Conservation (phyloP, 2,888 invertebrate genomes). For the Elgonia sp. region DNA sequence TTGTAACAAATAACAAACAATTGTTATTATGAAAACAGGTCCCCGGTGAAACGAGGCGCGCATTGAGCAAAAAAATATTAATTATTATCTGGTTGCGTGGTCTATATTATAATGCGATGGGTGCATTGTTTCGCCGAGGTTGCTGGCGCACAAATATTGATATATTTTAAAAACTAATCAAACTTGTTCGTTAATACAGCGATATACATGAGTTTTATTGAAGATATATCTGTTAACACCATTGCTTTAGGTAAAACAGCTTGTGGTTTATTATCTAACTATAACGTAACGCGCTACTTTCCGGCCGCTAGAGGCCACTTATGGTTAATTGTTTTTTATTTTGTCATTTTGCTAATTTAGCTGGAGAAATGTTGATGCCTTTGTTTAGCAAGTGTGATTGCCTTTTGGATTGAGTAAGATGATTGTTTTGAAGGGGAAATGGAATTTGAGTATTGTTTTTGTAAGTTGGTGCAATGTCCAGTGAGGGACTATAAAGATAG, state of each 20-base stretch:
- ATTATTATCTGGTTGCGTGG: not conserved
- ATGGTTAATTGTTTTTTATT: slow-evolving; percentile 31
- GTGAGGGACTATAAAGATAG: no score
- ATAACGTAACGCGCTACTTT: slow-evolving; percentile 34
- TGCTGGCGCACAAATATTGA: slow-evolving; percentile 65
- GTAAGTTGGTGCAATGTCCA: no score
- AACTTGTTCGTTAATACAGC: slow-evolving; percentile 46
- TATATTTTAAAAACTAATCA: slow-evolving; percentile 64
- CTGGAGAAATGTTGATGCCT: slow-evolving; percentile 48
- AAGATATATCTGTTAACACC: slow-evolving; percentile 63
- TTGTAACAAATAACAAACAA: slow-evolving; percentile 28
- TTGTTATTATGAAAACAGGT: slow-evolving; percentile 19
- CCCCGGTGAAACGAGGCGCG: not conserved
- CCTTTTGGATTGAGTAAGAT: no score
- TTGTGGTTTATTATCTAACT: slow-evolving; percentile 56
- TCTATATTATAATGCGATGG: no score
- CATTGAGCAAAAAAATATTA: not conserved
- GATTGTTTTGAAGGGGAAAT: no score
- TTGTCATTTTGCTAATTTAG: slow-evolving; percentile 12
- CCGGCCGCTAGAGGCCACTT: not conserved
- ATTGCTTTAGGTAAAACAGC: slow-evolving; percentile 62
- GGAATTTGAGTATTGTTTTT: no score
- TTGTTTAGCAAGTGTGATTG: not conserved
- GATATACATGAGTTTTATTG: slow-evolving; percentile 49
- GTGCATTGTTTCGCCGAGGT: slow-evolving; percentile 16